A percentile compares a stretch with the other conserved stretches of the same genome.
Evolutionary conservation across 23 tunicate species (phyloP).

Genomic region (Halocynthia aurantium): DNA sequence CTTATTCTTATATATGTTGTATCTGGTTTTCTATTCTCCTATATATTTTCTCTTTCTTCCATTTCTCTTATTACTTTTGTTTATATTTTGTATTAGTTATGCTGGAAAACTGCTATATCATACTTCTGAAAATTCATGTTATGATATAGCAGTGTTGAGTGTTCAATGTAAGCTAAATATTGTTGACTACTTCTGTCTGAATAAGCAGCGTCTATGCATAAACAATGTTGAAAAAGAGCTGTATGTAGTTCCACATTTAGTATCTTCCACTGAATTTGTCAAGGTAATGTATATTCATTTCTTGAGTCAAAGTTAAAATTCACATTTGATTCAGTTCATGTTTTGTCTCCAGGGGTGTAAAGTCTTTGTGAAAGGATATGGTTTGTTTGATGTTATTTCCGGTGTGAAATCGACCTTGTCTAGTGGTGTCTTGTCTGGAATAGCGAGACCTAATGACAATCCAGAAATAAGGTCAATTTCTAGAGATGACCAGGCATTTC

Average conservation of each 20-base stretch:
- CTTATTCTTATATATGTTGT: too few relatives aligned
- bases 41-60: too few relatives aligned
- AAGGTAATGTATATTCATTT: background rate
- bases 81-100: background rate
- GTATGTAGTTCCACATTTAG: background rate
- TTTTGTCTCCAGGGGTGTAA: background rate
- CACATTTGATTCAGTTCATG: background rate
- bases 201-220: background rate
- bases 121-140: slow-evolving; percentile 2
- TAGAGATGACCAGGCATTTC: too few relatives aligned
- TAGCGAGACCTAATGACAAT: background rate
- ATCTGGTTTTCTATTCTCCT: too few relatives aligned
- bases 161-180: background rate
- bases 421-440: slow-evolving; percentile 3
- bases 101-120: slow-evolving; percentile 4
- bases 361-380: slow-evolving; percentile 19
- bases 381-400: slow-evolving; percentile 1
- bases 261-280: background rate
- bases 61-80: too few relatives aligned
- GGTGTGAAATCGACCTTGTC: background rate
- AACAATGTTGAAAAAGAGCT: background rate
- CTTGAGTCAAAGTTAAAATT: background rate
- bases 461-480: too few relatives aligned
- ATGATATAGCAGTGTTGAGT: slow-evolving; percentile 19
- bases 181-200: background rate